Conservation (phyloP, 1,140 invertebrate species). For the Cecropterus lyciades region DNA sequence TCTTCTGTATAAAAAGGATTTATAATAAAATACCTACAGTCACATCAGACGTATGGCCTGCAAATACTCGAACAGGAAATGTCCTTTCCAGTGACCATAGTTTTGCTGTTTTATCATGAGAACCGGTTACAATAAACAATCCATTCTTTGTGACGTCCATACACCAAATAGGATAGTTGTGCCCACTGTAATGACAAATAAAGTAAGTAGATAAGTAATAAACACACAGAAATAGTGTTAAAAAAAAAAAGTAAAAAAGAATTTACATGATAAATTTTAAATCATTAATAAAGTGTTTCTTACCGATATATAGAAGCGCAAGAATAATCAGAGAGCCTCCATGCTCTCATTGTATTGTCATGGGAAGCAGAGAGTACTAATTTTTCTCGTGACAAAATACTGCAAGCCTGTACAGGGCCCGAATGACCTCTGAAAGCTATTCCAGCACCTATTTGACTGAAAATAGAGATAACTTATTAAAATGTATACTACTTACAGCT, state of each 20-base stretch:
- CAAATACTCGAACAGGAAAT: constrained; percentile 91
- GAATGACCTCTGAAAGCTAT: constrained; percentile 89
- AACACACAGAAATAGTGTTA: too few species aligned
- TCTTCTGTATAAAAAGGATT: constrained; percentile 22
- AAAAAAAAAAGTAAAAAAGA: too few species aligned
- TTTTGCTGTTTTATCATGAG: constrained; percentile 92
- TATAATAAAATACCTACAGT: constrained; percentile 84
- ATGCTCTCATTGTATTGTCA: constrained; percentile 90
- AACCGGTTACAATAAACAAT: constrained; percentile 92
- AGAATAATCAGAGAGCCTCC: constrained; percentile 87
- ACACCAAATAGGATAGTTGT: constrained; percentile 95
- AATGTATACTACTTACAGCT: background rate
- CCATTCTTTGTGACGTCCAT: constrained; percentile 90
- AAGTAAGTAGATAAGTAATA: background rate
- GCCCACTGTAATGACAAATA: constrained; percentile 86
- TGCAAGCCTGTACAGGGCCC: constrained; percentile 89
- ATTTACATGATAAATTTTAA: background rate
- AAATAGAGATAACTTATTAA: constrained; percentile 34
- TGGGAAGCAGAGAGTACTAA: constrained; percentile 90
- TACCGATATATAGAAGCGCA: constrained; percentile 90
- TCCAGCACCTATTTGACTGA: constrained; percentile 78
- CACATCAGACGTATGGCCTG: constrained; percentile 93
- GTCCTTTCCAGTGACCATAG: constrained; percentile 93
- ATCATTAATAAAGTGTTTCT: background rate
- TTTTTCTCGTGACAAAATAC: constrained; percentile 86